Evolutionary conservation across 2,797 vertebrate genomes (phyloP), one percentile per base, ranked within the genome.

Genomic region (Notolepis coatsorum): DNA sequence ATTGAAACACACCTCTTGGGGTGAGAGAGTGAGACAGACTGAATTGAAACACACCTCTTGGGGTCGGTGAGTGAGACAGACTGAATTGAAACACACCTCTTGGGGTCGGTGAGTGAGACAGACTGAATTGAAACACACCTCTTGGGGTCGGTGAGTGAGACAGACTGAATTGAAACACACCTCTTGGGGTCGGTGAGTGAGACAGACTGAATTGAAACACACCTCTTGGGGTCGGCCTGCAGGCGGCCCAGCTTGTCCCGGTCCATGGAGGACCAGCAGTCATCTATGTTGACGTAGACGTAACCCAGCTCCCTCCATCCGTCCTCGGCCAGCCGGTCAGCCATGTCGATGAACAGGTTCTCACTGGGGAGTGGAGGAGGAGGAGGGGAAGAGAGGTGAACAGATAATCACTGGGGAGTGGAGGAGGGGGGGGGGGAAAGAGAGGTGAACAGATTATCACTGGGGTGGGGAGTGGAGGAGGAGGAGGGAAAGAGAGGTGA

Each of bases 281-380:
- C 97, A 0, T 99, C 97, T 0, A 99, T 96, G 85, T 96, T 98
- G 68, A 99, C 6, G 1, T 97, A 98, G 1, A 83, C 7, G 0
- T 99, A 99, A 73, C 97, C 97, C 23, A 97, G 89, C 38, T 98
- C 96, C 56, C 82, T 94, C 97, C 97, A 99, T 56, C 97, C 97
- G 0, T 98, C 96, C 67, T 94, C 92, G 0, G 86, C 87, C 55
- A 99, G 84, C 9, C 93, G 82, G 80, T 99, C 95, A 0, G 96
- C 96, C 96, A 96, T 98, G 65, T 97, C 96, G 0, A 84, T 88
- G 88, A 99, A 97, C 30, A 99, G 92, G 0, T n/a, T 57, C 82
- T 95, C 94, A 0, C 94, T 95, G 20, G 2, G 18, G 2, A 23
- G 2, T 18, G 7, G 13, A 3, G 8, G 15, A 35, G 24, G 0